phyloP scores from a whole-genome alignment of 2,888 invertebrate genomes.

The Lithodes maja region DNA sequence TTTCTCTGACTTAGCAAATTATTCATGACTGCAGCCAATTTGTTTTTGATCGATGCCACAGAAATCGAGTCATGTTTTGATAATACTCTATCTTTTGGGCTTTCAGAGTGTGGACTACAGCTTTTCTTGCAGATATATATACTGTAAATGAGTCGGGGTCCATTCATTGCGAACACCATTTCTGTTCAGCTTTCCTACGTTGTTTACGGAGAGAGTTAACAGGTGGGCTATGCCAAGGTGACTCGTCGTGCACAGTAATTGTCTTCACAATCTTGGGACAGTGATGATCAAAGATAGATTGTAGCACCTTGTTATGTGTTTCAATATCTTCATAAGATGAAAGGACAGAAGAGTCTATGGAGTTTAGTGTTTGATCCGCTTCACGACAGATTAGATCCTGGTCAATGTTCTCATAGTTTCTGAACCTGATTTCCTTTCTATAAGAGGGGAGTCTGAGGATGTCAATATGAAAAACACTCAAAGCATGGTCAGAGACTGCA shows the following conservation, averaged over 20 bases:
- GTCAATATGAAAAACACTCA: background rate
- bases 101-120: background rate
- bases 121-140: background rate
- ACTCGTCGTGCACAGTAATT: background rate
- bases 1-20: background rate
- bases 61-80: background rate
- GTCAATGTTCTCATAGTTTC: background rate
- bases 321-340: background rate
- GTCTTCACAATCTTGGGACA: background rate
- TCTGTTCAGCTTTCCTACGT: background rate
- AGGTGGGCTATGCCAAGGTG: background rate
- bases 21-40: background rate
- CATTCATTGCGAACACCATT: background rate
- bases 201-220: background rate
- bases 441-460: background rate
- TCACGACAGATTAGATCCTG: background rate
- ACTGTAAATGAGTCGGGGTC: background rate
- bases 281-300: background rate
- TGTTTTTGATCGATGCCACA: background rate
- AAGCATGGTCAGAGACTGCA: background rate
- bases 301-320: background rate
- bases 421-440: background rate
- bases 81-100: background rate
- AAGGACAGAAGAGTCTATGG: background rate
- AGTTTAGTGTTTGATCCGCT: background rate